These are phyloP conservation scores for Zonotrichia albicollis DNA, from an alignment of 2,797 vertebrate species.

Conservation along the genomic window DNA sequence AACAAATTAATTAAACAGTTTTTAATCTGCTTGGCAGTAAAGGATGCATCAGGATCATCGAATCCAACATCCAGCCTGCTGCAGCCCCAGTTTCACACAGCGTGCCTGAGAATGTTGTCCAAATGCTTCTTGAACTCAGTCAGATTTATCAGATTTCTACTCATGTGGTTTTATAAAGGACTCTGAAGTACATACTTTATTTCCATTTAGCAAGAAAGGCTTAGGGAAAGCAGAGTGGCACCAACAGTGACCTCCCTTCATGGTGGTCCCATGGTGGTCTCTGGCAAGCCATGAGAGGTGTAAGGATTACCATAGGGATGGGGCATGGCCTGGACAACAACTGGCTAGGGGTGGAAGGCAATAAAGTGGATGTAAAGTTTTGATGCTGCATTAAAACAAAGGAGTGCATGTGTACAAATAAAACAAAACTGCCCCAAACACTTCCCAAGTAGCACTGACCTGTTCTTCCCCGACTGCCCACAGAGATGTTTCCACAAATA, in stretches of 20 bases:
- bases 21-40: neutral
- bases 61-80: neutral
- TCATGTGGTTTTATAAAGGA: neutral
- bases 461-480: neutral
- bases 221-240: neutral
- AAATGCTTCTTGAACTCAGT: neutral
- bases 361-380: neutral
- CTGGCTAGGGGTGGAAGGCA: neutral
- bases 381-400: neutral
- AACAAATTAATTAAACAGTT: neutral
- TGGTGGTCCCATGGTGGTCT: neutral
- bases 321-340: neutral
- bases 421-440: neutral
- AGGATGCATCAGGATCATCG: neutral
- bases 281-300: neutral
- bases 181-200: neutral
- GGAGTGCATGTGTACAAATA: accelerated
- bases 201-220: neutral
- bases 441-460: neutral
- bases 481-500: neutral
- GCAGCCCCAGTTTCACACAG: neutral
- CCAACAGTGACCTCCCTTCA: accelerated
- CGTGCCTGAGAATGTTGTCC: neutral
- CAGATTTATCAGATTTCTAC: neutral
- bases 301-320: neutral